Evolutionary conservation across 2,797 vertebrate species (phyloP), one percentile per base, ranked within the genome.

Genomic region (Lateolabrax maculatus): DNA sequence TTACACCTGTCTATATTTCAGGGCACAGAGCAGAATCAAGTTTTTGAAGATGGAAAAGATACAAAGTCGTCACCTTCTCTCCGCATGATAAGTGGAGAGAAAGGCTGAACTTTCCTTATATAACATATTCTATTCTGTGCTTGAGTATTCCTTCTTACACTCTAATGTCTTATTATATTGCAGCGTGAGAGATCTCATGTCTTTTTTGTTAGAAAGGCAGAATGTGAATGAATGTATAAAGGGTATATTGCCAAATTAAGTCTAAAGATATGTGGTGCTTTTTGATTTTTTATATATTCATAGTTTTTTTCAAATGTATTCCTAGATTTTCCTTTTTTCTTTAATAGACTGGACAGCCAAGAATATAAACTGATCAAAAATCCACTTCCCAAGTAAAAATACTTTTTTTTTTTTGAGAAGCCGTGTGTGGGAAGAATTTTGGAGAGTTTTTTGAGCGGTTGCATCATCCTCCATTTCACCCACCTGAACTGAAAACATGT

Each of bases 381-480:
- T 53, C 52, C 16, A 55, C 51, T 62, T 58, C 21, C 39, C 18
- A 44, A 69, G n/a, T 52, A 36, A 75, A 55, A 49, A 1, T 11
- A 9, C 5, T 44, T 69, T n/a, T 36, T 39, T 58, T 25, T 55
- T 69, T 49, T 15, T 7, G 12, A 66, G 52, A 15, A 18, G 36
- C 23, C 0, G 11, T 16, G 41, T 70, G 61, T 66, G 69, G 63
- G 58, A 55, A 41, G 74, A 53, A 52, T 7, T 72, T 5, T 21
- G n/a, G 37, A 67, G 43, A 27, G 37, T 68, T 25, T 60, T 58
- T 46, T 27, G 37, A 80, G 66, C 8, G 55, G 69, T 86, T 87
- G 73, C 78, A 66, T 85, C 82, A 80, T 70, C 69, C 65, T 77
- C 46, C 41, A 44, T 75, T 73, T 82, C 76, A 46, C 43, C 58